Evolutionary conservation across 1,140 invertebrate species (phyloP), one percentile per base, ranked within the genome.

Genomic region (Dinothrombium tinctorium): DNA sequence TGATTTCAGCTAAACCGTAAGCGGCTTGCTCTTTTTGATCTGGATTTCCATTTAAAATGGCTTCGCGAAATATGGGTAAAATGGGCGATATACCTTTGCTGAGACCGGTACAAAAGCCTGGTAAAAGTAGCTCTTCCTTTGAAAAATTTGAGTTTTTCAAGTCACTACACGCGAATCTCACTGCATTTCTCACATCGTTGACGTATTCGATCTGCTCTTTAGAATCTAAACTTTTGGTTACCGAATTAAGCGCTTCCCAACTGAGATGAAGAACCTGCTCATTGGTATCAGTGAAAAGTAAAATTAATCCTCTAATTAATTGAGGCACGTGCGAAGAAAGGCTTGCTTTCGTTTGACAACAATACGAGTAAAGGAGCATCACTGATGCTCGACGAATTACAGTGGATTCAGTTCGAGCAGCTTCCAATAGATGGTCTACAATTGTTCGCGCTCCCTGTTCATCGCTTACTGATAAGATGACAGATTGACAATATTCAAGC

Each of bases 11-110:
- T 38, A 95, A 63, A 46, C 86, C 86, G 54, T 82, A 71, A n/a
- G 87, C 81, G 1, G 87, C 86, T 46, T 74, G 72, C 61, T 96
- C 89, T 58, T 96, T 96, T 49, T 84, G 70, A 46, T 96, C 90
- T 0, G 86, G 79, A 40, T 77, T 61, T 12, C 87, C 89, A 59
- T 87, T 90, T 11, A 98, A 60, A 52, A 98, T 79, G 0, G 87
- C 82, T 63, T 98, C 92, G 25, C 90, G 69, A 62, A 92, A 94
- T 36, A 96, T 75, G 0, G 84, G 83, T 32, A 96, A 62, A 26
- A 98, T 72, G 11, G 89, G 84, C 12, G 79, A 73, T 24, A 95
- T 87, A 40, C 87, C 84, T 69, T 94, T 94, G 0, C 82, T 76
- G 46, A 92, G 60, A n/a, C n/a, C n/a, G n/a, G n/a, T n/a, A 58